phyloP scores from a whole-genome alignment of 2,888 invertebrate genomes.

The Automeris io region DNA sequence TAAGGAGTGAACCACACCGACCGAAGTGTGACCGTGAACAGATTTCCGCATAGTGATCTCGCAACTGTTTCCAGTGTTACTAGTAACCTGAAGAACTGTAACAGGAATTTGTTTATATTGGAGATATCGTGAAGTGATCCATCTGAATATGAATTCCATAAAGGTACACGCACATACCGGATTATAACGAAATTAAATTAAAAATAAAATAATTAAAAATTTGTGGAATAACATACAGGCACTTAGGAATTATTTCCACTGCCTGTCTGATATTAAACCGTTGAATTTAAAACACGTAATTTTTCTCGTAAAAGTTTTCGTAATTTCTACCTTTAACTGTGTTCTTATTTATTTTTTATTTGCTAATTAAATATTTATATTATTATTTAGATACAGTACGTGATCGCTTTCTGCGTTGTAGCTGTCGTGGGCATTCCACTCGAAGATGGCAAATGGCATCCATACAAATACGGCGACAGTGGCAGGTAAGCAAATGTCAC shows the following conservation, averaged over 20 bases:
- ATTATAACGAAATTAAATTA: slow-evolving; percentile 1
- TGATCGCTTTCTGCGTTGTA: slow-evolving; percentile 48
- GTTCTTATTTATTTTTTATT: slow-evolving; percentile 1
- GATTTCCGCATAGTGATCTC: slow-evolving; percentile 58
- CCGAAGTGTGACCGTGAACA: slow-evolving; percentile 49
- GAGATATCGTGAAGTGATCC: slow-evolving; percentile 34
- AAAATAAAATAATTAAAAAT: background rate
- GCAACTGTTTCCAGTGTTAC: slow-evolving; percentile 36
- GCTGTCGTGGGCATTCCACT: slow-evolving; percentile 42
- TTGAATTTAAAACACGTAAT: too few relatives aligned
- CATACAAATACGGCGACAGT: slow-evolving; percentile 50
- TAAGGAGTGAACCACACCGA: slow-evolving; percentile 61
- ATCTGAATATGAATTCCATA: slow-evolving; percentile 49
- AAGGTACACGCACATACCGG: slow-evolving; percentile 32
- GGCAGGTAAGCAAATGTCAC: slow-evolving; percentile 68
- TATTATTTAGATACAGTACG: slow-evolving; percentile 32
- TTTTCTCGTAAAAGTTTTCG: too few relatives aligned
- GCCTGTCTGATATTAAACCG: too few relatives aligned
- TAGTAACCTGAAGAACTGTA: slow-evolving; percentile 47
- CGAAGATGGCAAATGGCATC: slow-evolving; percentile 59
- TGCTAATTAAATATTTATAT: slow-evolving; percentile 5
- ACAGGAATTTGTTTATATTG: slow-evolving; percentile 25
- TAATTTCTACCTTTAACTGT: too few relatives aligned
- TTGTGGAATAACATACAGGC: too few relatives aligned
- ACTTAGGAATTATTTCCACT: too few relatives aligned